Base-by-base conservation (phyloP, 2,797 vertebrate genomes). In the Megalops cyprinoides region DNA sequence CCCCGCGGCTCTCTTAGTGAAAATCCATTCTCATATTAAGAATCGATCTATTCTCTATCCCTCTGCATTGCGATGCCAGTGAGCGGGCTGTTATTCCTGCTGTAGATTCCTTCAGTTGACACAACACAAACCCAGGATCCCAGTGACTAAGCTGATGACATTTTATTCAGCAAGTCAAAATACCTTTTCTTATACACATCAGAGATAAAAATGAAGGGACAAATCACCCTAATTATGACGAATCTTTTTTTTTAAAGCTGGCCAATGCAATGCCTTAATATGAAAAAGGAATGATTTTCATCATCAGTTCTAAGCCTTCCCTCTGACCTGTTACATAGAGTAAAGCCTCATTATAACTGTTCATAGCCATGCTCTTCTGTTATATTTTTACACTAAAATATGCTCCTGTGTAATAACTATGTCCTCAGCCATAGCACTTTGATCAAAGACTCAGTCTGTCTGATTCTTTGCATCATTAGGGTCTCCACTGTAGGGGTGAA, bases 21-120 rank as follows among this genome's bases (percentile, higher is more conserved):
- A 62, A 74, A 74, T 80, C 79, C 7, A 80, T 80, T 80, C 9
- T 74, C 18, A 80, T 71, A 18, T 48, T 74, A 34, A 44, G 58
- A 79, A 42, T 74, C 28, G 79, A 80, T 80, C 67, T 55, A 12
- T 69, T 74, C 51, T 20, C 62, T 15, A 25, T 23, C 65, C 65
- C 53, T 20, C 58, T 25, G 51, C 51, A 53, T 51, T 18, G 15
- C 31, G 25, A 8, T 28, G 8, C 4, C 4, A 14, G 0, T 65
- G 62, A 4, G 34, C 15, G 31, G 37, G 20, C 15, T 4, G 5
- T 34, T n/a, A 15, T 37, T 65, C 31, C 23, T 4, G 3, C 2
- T 15, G 28, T 37, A 60, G 20, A 34, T 65, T 37, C 15, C 34
- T 65, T 37, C 14, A 15, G 31, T 37, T 14, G 20, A 65, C 31